Conservation (phyloP, 2,113 vertebrate species). For the Microcebus lehilahytsara region DNA sequence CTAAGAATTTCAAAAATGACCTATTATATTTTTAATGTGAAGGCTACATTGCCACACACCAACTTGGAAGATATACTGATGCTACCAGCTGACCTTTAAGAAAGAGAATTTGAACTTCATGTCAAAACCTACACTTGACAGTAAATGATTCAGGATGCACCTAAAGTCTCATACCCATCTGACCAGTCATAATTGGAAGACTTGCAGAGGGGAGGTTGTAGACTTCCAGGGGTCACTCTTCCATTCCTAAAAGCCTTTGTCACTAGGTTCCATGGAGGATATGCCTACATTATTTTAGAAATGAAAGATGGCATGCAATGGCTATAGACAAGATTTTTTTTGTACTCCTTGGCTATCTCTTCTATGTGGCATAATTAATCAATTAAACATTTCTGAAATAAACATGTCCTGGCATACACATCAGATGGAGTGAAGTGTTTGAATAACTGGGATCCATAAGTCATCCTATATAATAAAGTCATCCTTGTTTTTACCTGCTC, state of each 20-base stretch:
- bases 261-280: neutral
- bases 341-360: slow-evolving; percentile 54
- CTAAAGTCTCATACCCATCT: slow-evolving; percentile 48
- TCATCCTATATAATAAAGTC: slow-evolving; percentile 75
- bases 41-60: neutral
- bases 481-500: slow-evolving; percentile 71
- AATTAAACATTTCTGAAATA: slow-evolving; percentile 77
- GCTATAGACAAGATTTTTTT: slow-evolving; percentile 45
- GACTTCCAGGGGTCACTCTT: neutral
- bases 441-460: slow-evolving; percentile 78
- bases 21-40: neutral
- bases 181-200: neutral
- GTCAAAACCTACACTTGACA: slow-evolving; percentile 34
- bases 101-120: neutral
- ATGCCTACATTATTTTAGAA: neutral
- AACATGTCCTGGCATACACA: slow-evolving; percentile 61
- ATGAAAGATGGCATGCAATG: neutral
- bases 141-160: slow-evolving; percentile 45
- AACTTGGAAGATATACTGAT: neutral
- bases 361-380: slow-evolving; percentile 71
- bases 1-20: neutral
- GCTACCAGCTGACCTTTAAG: neutral
- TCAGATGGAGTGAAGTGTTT: slow-evolving; percentile 73
- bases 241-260: slow-evolving; percentile 32
- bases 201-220: rapidly evolving